Conservation (phyloP, 2,888 invertebrate species). For the Peribatodes rhomboidaria region DNA sequence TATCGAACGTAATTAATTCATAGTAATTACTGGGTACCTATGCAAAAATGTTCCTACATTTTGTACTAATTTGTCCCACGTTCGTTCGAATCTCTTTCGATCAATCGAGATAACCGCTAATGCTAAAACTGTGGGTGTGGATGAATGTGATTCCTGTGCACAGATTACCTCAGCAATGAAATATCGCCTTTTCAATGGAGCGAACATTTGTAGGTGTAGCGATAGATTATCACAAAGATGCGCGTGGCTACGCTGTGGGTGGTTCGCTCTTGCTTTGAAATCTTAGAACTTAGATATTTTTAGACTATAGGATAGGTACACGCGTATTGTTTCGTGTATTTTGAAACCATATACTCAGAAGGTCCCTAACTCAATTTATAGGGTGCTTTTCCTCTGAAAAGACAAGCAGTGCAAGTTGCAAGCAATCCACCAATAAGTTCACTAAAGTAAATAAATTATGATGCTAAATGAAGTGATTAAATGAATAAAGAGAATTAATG, state of each 20-base stretch:
- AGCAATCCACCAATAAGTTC: no score
- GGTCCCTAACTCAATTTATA: no score
- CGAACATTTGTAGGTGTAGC: slow-evolving; percentile 48
- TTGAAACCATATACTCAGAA: not conserved
- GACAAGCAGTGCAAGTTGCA: no score
- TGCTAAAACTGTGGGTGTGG: slow-evolving; percentile 49
- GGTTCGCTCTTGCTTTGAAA: slow-evolving; percentile 35
- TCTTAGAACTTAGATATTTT: slow-evolving; percentile 12
- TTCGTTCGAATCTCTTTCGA: slow-evolving; percentile 19
- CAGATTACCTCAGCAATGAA: slow-evolving; percentile 46
- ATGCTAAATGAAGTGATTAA: no score
- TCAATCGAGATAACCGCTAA: slow-evolving; percentile 6
- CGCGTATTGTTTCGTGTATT: not conserved
- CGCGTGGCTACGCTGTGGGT: slow-evolving; percentile 48
- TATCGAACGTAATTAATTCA: not conserved
- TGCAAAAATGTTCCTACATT: not conserved
- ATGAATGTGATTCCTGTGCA: slow-evolving; percentile 50
- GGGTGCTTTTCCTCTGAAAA: no score
- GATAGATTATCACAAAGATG: slow-evolving; percentile 56
- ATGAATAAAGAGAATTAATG: no score
- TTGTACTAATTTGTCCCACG: not conserved
- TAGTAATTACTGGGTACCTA: not conserved
- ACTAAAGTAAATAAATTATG: no score
- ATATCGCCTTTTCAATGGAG: slow-evolving; percentile 52
- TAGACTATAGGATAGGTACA: not conserved